Evolutionary conservation across 1,140 invertebrate species (phyloP).

Genomic region (Heliconius hewitsoni): DNA sequence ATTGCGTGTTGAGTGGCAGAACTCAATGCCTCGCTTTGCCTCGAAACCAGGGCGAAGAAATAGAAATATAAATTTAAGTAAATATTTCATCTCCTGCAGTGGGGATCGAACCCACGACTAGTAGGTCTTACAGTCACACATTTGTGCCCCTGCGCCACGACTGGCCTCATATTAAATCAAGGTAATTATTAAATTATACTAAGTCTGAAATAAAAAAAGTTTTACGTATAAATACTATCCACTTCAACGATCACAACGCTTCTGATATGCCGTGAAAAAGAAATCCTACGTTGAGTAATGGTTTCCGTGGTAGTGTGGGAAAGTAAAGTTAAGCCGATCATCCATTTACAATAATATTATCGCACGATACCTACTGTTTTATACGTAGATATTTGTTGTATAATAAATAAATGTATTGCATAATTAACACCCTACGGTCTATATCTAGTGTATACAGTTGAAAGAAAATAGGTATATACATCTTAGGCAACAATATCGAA

Average conservation of each 20-base stretch:
- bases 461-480: not conserved
- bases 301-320: constrained; percentile 36
- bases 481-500: not conserved
- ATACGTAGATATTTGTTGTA: not conserved
- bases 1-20: no score
- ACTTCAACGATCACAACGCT: constrained; percentile 57
- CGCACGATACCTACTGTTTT: not conserved
- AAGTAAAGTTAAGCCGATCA: not conserved
- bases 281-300: constrained; percentile 62
- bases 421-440: not conserved
- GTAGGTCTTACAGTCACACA: no score
- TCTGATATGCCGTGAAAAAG: constrained; percentile 67
- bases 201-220: not conserved
- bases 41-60: no score
- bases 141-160: no score
- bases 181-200: not conserved
- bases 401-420: not conserved
- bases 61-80: no score
- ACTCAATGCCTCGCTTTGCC: no score
- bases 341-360: constrained; percentile 17
- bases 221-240: constrained; percentile 52
- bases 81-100: no score
- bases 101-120: no score
- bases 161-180: not conserved
- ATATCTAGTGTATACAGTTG: not conserved